Conservation (phyloP, 2,113 vertebrate species). For the Phodopus roborovskii region DNA sequence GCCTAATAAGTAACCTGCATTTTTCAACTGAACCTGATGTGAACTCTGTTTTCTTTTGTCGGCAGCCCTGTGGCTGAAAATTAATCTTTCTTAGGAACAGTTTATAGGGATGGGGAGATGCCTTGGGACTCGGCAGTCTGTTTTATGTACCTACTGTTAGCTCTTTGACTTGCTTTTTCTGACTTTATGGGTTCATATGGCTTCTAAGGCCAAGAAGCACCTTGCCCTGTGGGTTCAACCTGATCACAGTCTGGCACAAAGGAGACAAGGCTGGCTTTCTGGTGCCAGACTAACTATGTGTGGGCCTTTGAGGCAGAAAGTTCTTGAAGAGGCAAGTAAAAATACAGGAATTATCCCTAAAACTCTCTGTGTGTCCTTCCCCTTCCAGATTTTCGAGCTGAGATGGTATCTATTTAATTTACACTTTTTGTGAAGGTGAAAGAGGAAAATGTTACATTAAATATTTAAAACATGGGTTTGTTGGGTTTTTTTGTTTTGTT, state of each 20-base stretch:
- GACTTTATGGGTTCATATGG: constrained; percentile 15
- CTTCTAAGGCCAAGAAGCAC: background rate
- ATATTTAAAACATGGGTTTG: constrained; percentile 24
- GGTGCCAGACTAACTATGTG: background rate
- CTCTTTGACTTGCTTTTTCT: constrained; percentile 45
- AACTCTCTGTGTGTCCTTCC: background rate
- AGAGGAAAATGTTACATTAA: constrained; percentile 20
- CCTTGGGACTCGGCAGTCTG: background rate
- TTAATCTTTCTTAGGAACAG: constrained; percentile 30
- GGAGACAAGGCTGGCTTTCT: background rate
- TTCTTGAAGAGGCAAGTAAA: constrained; percentile 13
- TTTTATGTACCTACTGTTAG: background rate
- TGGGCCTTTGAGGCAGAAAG: background rate
- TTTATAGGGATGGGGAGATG: background rate
- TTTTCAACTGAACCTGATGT: constrained; percentile 1
- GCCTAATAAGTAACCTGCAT: background rate
- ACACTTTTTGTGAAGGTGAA: constrained; percentile 9
- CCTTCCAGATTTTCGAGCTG: constrained; percentile 34
- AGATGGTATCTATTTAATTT: background rate
- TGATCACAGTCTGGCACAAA: background rate
- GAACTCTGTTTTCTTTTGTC: constrained; percentile 31
- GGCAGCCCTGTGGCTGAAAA: background rate
- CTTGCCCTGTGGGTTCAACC: background rate
- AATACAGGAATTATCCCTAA: background rate
- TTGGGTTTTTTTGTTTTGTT: too few relatives aligned